These are phyloP conservation scores for Drosophila silvestris DNA, from an alignment of 2,888 invertebrate species.

Conservation along the genomic window DNA sequence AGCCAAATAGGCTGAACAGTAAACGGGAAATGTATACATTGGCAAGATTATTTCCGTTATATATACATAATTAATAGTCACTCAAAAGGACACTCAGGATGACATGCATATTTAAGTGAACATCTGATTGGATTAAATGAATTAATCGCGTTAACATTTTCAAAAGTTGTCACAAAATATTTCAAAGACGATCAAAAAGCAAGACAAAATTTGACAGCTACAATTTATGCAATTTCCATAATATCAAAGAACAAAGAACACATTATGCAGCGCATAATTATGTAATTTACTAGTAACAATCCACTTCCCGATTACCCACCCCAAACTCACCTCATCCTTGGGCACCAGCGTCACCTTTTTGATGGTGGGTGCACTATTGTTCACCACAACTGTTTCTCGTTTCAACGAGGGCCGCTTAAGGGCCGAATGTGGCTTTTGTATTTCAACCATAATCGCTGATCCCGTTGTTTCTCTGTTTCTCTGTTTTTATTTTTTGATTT, in stretches of 20 bases:
- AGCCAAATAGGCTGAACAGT: background rate
- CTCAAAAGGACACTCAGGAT: conserved; percentile 12
- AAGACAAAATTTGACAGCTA: conserved; percentile 19
- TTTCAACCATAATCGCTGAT: conserved; percentile 80
- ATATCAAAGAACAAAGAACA: conserved; percentile 22
- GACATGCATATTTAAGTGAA: background rate
- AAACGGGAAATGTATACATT: background rate
- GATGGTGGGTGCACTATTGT: conserved; percentile 84
- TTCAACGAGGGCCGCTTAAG: conserved; percentile 83
- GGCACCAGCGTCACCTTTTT: conserved; percentile 85
- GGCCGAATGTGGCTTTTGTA: conserved; percentile 84
- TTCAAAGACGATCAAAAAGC: conserved; percentile 11
- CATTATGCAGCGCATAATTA: conserved; percentile 41
- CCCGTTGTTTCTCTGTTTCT: background rate
- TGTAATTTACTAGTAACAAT: conserved; percentile 32
- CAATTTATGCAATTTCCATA: conserved; percentile 51
- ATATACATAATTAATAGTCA: conserved; percentile 19
- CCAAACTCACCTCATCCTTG: conserved; percentile 84
- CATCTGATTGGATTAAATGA: conserved; percentile 12
- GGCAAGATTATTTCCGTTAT: background rate
- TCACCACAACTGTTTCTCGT: conserved; percentile 85
- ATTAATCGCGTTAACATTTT: conserved; percentile 17
- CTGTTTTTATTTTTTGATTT: background rate
- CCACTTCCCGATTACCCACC: background rate
- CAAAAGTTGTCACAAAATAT: conserved; percentile 10